Conservation (phyloP, 1,140 invertebrate species). For the Tribolium castaneum region DNA sequence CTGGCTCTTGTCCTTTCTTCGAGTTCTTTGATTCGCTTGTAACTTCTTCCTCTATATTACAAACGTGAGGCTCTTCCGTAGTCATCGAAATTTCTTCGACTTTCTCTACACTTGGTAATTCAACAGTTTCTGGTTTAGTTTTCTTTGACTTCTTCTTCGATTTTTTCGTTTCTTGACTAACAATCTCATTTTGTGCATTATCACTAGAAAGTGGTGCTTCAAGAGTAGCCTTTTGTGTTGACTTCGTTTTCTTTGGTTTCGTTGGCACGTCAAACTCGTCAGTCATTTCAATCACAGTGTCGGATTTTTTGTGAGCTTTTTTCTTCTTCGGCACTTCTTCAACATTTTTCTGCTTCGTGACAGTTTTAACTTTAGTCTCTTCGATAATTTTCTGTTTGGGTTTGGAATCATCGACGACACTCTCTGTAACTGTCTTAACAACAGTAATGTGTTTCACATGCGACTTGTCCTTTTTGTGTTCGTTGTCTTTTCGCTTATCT, state of each 20-base stretch:
- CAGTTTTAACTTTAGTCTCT: slow-evolving; percentile 36
- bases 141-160: slow-evolving; percentile 12
- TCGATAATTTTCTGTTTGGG: slow-evolving; percentile 35
- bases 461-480: slow-evolving; percentile 59
- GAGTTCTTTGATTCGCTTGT: slow-evolving; percentile 16
- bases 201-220: not conserved
- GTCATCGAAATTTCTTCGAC: not conserved
- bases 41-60: not conserved
- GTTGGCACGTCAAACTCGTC: not conserved
- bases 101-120: not conserved
- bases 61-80: not conserved
- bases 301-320: not conserved
- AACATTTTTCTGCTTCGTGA: not conserved
- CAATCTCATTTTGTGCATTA: not conserved
- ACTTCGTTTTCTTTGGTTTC: slow-evolving; percentile 32
- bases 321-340: not conserved
- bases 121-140: slow-evolving; percentile 10
- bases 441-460: slow-evolving; percentile 51
- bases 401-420: slow-evolving; percentile 5
- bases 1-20: slow-evolving; percentile 40
- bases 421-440: slow-evolving; percentile 41
- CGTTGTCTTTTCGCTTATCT: slow-evolving; percentile 66
- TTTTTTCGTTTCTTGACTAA: not conserved
- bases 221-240: not conserved
- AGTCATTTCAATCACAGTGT: slow-evolving; percentile 22